Evolutionary conservation across 2,888 invertebrate species (phyloP).

Genomic region (Apamea sordens): DNA sequence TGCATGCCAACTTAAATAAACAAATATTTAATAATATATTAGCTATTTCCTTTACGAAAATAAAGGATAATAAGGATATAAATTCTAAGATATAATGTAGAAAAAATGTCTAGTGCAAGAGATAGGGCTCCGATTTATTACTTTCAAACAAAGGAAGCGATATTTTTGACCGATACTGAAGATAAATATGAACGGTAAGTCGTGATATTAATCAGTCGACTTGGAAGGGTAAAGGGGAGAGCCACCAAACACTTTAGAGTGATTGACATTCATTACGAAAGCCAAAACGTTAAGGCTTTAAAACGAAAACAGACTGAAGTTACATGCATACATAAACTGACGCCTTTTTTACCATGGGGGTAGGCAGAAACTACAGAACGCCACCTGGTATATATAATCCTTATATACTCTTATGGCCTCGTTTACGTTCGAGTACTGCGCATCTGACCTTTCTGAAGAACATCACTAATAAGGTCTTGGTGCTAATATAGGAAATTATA

Average conservation of each 20-base stretch:
- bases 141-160: conserved; percentile 34
- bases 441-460: background rate
- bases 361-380: too few relatives aligned
- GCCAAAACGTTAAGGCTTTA: background rate
- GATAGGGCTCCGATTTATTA: conserved; percentile 56
- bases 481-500: too few relatives aligned
- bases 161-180: conserved; percentile 45
- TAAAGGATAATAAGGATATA: conserved; percentile 40
- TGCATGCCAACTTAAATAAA: background rate
- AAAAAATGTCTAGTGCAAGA: conserved; percentile 38
- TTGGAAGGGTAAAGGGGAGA: conserved; percentile 24
- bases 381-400: too few relatives aligned
- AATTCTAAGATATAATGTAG: conserved; percentile 42
- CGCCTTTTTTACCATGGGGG: too few relatives aligned
- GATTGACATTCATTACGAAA: conserved; percentile 29
- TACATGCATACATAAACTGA: background rate
- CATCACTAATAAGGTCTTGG: background rate
- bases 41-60: conserved; percentile 20
- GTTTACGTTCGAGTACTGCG: background rate
- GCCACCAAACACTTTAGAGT: conserved; percentile 31
- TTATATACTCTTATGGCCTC: background rate
- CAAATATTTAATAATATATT: conserved; percentile 33
- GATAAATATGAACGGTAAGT: conserved; percentile 50
- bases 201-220: conserved; percentile 38
- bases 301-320: background rate